Evolutionary conservation across 2,888 invertebrate species (phyloP).

Genomic region (Andrena hattorfiana): DNA sequence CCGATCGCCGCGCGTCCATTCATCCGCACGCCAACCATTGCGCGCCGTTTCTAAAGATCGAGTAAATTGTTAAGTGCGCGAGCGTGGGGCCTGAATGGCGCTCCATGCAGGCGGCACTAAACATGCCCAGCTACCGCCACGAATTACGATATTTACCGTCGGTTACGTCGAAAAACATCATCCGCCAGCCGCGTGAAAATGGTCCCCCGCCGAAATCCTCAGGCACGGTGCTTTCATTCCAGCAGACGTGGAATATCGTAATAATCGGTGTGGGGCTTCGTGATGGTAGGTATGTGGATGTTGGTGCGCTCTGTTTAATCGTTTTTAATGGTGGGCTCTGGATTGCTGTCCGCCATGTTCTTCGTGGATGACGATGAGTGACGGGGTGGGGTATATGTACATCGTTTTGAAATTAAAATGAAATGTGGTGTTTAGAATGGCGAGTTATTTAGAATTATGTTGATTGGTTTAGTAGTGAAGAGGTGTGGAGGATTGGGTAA

Average conservation of each 20-base stretch:
- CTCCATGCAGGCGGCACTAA: slow-evolving; percentile 15
- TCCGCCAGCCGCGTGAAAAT: slow-evolving; percentile 27
- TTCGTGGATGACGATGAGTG: too few relatives aligned
- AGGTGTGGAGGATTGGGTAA: too few relatives aligned
- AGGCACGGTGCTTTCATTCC: not conserved
- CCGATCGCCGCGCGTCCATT: slow-evolving; percentile 42
- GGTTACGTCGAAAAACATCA: not conserved
- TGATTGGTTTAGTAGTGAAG: too few relatives aligned
- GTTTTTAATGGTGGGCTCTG: not conserved
- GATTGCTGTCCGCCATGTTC: not conserved
- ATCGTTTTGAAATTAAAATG: too few relatives aligned
- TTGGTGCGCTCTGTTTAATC: too few relatives aligned
- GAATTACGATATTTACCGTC: slow-evolving; percentile 50
- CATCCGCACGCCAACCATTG: slow-evolving; percentile 22
- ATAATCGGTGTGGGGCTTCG: slow-evolving; percentile 25
- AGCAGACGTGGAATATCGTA: slow-evolving; percentile 15
- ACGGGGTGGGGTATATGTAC: too few relatives aligned
- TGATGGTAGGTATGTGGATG: too few relatives aligned
- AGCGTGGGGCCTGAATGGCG: slow-evolving; percentile 38
- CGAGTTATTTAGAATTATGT: too few relatives aligned
- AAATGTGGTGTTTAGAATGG: too few relatives aligned
- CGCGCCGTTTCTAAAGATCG: slow-evolving; percentile 49
- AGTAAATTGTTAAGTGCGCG: slow-evolving; percentile 55
- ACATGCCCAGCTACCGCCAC: slow-evolving; percentile 22
- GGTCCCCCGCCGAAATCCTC: slow-evolving; percentile 19